phyloP scores from a whole-genome alignment of 2,113 vertebrate genomes.

The Tauraco erythrolophus region DNA sequence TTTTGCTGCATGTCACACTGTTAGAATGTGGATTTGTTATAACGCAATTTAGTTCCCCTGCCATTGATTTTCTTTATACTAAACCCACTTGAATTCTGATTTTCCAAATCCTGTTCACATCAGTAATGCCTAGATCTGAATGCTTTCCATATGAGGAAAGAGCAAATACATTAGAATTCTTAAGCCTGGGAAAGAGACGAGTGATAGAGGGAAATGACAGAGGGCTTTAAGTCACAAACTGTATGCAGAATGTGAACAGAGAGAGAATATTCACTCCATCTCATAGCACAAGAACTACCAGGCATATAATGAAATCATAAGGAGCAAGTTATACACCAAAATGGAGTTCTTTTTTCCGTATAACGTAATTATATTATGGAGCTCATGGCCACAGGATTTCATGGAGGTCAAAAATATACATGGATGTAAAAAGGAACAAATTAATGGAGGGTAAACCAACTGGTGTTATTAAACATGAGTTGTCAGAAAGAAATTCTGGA shows the following conservation, averaged over 20 bases:
- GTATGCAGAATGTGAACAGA: not conserved
- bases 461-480: not conserved
- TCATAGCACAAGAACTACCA: not conserved
- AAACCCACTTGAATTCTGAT: not conserved
- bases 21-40: not conserved
- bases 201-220: not conserved
- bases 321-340: not conserved
- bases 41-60: not conserved
- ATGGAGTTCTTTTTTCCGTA: not conserved
- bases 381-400: conserved; percentile 11
- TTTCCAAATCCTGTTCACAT: conserved; percentile 7
- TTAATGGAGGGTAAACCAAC: not conserved
- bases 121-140: not conserved
- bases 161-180: not conserved
- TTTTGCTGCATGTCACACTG: not conserved
- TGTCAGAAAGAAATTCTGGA: not conserved
- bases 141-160: conserved; percentile 41
- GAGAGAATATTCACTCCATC: not conserved
- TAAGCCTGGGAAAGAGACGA: conserved; percentile 1
- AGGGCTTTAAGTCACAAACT: conserved; percentile 11
- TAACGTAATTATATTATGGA: not conserved
- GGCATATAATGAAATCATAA: conserved; percentile 17
- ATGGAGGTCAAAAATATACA: conserved; percentile 28
- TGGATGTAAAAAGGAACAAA: not conserved
- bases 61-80: not conserved